Base-by-base conservation (phyloP, 2,888 invertebrate species). In the Pyrochroa serraticornis region DNA sequence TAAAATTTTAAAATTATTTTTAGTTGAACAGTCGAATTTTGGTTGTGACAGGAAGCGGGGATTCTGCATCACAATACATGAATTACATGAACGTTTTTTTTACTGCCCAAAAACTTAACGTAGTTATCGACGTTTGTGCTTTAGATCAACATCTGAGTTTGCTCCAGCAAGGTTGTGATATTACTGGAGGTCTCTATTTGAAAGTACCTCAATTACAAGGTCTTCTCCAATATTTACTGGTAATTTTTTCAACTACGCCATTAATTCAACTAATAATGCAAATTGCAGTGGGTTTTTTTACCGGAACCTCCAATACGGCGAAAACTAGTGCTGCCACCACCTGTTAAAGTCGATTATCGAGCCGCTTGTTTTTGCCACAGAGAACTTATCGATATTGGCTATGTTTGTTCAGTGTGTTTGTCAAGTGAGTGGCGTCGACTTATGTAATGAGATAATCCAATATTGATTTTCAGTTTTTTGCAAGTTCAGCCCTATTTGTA, bases 61-160 rank as follows among this genome's bases (percentile, higher is more conserved):
- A 95, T 76, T 92, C 92, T 3, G 92, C 94, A 0, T 92, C 93
- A 0, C 97, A 98, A 75, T 98, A 99, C 73, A 96, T 98, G 88
- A 95, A 95, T 75, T 95, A 97, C 71, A 98, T 98, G 97, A 98
- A 98, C 77, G 92, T 94, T 1, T 97, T 98, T 78, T 97, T 98
- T 73, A 95, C 97, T 1, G 95, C 97, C 1, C 82, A 89, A 80
- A 90, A 89, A 68, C 84, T 95, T 83, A 91, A 91, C 80, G 89
- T 97, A 37, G 84, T 92, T 5, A 85, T 97, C 42, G 97, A 97
- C 80, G 94, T 95, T 1, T 97, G 97, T 73, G 91, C 96, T 1
- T 79, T 97, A 69, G 94, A 94, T 77, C 91, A 93, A 72, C 93
- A 95, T 68, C 84, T 96, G 38, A 93, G 94, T 65, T 80, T 97